Conservation (phyloP, 1,140 invertebrate genomes). For the Bombus confusus region DNA sequence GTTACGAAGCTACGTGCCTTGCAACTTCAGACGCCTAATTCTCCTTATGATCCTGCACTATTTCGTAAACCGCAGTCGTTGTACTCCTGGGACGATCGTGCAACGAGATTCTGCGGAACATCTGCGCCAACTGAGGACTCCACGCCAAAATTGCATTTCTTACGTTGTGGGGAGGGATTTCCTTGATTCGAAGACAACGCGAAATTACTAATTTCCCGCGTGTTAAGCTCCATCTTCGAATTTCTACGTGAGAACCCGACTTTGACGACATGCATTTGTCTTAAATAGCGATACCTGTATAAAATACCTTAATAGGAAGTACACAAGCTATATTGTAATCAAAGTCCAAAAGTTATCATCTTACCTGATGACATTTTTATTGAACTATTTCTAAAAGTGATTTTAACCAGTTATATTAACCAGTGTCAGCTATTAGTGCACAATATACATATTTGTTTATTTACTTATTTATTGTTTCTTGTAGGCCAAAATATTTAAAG, state of each 20-base stretch:
- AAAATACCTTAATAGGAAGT: neutral
- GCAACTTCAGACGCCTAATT: constrained; percentile 72
- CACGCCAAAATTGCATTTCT: constrained; percentile 64
- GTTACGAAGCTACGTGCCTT: constrained; percentile 70
- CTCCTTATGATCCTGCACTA: constrained; percentile 71
- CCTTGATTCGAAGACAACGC: constrained; percentile 45
- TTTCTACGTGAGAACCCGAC: neutral
- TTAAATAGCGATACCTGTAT: no score
- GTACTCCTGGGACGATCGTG: constrained; percentile 67
- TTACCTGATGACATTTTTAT: no score
- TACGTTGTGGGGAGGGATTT: constrained; percentile 53
- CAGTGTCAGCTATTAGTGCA: accelerated
- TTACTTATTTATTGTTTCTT: no score
- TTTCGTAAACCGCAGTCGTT: constrained; percentile 72
- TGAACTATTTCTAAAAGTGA: no score
- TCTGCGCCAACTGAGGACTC: constrained; percentile 60
- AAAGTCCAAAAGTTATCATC: no score
- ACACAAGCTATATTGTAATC: accelerated
- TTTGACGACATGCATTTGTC: accelerated
- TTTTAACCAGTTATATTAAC: no score
- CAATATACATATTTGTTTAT: no score
- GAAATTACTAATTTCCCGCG: constrained; percentile 37
- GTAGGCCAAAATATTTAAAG: neutral
- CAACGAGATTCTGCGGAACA: constrained; percentile 70
- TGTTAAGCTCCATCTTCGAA: constrained; percentile 18